These are phyloP conservation scores for Albula glossodonta DNA, from an alignment of 2,113 vertebrate species.

Conservation along the genomic window DNA sequence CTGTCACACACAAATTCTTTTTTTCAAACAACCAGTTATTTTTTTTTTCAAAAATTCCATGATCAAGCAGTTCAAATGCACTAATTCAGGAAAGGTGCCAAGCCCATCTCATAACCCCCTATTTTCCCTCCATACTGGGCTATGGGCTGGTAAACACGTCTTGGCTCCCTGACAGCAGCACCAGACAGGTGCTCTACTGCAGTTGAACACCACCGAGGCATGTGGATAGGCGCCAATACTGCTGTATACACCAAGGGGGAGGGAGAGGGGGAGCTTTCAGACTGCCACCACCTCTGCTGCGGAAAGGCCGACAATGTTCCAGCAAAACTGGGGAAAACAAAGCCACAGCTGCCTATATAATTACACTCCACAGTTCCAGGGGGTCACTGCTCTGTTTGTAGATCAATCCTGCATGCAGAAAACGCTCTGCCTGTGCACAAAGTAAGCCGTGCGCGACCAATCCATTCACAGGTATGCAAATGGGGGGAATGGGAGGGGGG, in stretches of 20 bases:
- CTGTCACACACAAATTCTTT: no score
- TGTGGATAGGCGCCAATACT: slow-evolving; percentile 39
- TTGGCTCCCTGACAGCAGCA: no score
- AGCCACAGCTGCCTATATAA: slow-evolving; percentile 36
- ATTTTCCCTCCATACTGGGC: no score
- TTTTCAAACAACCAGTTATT: no score
- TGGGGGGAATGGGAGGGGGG: no score
- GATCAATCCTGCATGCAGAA: neutral
- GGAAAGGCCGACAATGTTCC: neutral
- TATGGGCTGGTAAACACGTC: no score
- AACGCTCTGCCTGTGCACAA: neutral
- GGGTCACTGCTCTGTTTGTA: neutral
- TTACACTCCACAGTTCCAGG: neutral
- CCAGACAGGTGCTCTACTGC: no score
- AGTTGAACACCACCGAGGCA: neutral
- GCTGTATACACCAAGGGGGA: neutral
- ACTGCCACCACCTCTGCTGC: no score
- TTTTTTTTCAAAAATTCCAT: no score
- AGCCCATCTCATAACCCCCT: no score
- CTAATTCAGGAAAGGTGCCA: no score
- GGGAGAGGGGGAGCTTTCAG: neutral
- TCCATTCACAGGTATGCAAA: neutral
- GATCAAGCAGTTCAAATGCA: no score
- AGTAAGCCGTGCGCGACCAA: neutral
- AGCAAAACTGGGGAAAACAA: slow-evolving; percentile 24